These are phyloP conservation scores for Calidris pugnax DNA, from an alignment of 2,113 vertebrate genomes.

Conservation along the genomic window DNA sequence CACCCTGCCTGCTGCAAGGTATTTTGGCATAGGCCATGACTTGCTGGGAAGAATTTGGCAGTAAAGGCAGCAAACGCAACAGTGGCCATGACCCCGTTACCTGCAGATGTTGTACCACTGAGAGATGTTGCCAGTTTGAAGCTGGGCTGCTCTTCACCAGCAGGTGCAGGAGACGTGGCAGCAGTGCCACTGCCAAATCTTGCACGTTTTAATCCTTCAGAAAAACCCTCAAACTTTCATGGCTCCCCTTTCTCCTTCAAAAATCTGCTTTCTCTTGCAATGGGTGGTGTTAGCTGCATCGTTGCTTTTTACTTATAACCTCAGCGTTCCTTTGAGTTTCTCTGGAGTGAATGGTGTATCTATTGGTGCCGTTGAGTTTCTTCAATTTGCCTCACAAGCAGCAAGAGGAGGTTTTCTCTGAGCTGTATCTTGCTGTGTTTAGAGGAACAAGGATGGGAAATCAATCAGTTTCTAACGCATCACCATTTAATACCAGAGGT, in stretches of 20 bases:
- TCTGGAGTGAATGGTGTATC: neutral
- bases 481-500: neutral
- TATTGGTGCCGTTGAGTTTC: neutral
- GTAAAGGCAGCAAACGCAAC: neutral
- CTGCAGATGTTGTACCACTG: neutral
- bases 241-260: neutral
- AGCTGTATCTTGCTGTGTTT: neutral
- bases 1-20: neutral
- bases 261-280: neutral
- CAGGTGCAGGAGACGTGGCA: neutral
- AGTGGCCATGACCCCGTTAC: accelerated
- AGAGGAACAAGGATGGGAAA: neutral
- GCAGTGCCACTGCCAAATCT: neutral
- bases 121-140: neutral
- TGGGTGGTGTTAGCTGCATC: neutral
- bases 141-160: neutral
- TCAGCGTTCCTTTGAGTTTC: neutral
- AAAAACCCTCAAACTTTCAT: neutral
- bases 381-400: neutral
- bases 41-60: neutral
- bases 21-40: neutral
- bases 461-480: neutral
- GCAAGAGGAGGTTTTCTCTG: neutral
- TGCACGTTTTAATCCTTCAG: neutral
- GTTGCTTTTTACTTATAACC: neutral